phyloP scores from a whole-genome alignment of 2,113 vertebrate genomes.

The Grantiella picta region DNA sequence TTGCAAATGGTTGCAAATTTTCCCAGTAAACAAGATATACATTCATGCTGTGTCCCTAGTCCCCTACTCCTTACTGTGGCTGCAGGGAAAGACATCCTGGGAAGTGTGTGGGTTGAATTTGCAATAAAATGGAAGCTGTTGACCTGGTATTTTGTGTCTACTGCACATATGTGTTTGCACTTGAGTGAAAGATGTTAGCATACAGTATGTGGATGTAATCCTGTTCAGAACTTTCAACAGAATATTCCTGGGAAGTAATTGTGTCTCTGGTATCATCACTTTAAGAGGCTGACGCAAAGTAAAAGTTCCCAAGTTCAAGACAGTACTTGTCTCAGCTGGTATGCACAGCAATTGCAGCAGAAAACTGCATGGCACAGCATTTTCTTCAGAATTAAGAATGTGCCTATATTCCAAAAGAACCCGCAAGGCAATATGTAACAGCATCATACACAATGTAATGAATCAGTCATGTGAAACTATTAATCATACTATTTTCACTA shows the following conservation, averaged over 20 bases:
- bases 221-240: neutral
- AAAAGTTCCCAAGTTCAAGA: neutral
- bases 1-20: neutral
- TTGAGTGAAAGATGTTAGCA: neutral
- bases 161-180: fast-evolving
- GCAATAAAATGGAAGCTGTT: neutral
- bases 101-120: neutral
- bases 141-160: neutral
- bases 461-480: slow-evolving; percentile 54
- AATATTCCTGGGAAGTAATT: neutral
- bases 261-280: neutral
- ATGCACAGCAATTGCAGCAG: neutral
- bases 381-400: slow-evolving; percentile 24
- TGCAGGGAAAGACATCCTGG: neutral
- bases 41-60: fast-evolving
- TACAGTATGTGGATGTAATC: fast-evolving
- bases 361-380: neutral
- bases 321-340: neutral
- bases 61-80: neutral
- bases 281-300: neutral
- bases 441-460: slow-evolving; percentile 23
- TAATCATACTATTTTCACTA: slow-evolving; percentile 28
- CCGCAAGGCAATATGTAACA: slow-evolving; percentile 7
- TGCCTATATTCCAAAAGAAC: neutral
- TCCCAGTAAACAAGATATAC: fast-evolving